phyloP scores from a whole-genome alignment of 2,888 invertebrate genomes.

The Apodemia mormo region DNA sequence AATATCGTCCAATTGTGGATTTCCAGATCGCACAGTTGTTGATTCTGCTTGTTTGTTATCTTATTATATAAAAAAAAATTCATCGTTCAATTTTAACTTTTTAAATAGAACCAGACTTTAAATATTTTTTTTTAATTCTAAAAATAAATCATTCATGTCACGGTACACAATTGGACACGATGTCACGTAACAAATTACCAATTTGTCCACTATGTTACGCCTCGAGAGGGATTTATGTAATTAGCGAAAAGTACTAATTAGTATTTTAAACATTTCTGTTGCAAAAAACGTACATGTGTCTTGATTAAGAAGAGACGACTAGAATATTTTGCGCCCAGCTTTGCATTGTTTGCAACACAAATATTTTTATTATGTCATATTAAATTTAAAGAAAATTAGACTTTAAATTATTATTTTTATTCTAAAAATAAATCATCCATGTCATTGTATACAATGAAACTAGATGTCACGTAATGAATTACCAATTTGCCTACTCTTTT shows the following conservation, averaged over 20 bases:
- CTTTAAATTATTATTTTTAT: not conserved
- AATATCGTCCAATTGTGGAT: too few species aligned
- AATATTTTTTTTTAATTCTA: not conserved
- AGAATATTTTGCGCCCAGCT: too few species aligned
- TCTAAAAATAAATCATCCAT: not conserved
- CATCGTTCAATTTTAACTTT: not conserved
- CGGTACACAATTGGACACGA: not conserved
- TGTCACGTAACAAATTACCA: not conserved
- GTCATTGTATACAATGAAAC: not conserved
- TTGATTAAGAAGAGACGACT: too few species aligned
- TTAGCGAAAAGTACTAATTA: conserved; percentile 3
- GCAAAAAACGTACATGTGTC: too few species aligned
- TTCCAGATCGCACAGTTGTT: too few species aligned
- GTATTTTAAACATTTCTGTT: not conserved
- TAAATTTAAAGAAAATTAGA: not conserved
- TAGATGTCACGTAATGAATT: not conserved
- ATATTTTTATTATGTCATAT: too few species aligned
- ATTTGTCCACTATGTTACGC: not conserved
- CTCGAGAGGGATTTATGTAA: not conserved
- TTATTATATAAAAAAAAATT: too few species aligned
- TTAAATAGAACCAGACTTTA: not conserved
- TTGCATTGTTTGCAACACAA: too few species aligned
- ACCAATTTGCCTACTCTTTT: not conserved
- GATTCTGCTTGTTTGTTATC: too few species aligned
- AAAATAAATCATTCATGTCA: conserved; percentile 1